A percentile compares a stretch with the other conserved stretches of the same genome.
Conservation (phyloP, 2,113 vertebrate species). For the Ploceus nigricollis region DNA sequence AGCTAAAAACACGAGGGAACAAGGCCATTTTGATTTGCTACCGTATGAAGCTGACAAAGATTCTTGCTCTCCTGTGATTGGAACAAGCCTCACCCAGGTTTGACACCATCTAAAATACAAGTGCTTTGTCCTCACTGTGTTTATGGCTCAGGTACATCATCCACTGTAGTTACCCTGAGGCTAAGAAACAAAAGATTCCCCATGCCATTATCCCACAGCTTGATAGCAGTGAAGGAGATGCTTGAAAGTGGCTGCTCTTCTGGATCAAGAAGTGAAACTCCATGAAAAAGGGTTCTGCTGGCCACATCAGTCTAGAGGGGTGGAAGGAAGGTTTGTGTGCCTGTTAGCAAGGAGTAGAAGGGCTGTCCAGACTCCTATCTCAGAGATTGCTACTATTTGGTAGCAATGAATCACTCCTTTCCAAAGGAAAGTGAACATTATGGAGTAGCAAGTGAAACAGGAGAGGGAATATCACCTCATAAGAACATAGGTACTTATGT, state of each 20-base stretch:
- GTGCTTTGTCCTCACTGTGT: not conserved
- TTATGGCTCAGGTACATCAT: slow-evolving; percentile 12
- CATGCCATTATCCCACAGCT: slow-evolving; percentile 15
- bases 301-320: not conserved
- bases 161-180: slow-evolving; percentile 25
- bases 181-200: slow-evolving; percentile 16
- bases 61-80: not conserved
- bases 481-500: not conserved
- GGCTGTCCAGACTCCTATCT: not conserved
- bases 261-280: slow-evolving; percentile 7
- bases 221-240: not conserved
- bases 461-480: not conserved
- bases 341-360: slow-evolving; percentile 33
- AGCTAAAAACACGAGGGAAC: not conserved
- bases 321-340: slow-evolving; percentile 4
- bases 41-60: not conserved
- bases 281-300: not conserved
- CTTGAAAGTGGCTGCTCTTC: not conserved
- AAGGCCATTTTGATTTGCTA: not conserved
- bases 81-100: not conserved
- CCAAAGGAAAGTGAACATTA: not conserved
- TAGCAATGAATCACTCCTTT: not conserved
- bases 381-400: not conserved
- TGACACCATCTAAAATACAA: not conserved
- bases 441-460: not conserved